Evolutionary conservation across 1,140 invertebrate genomes (phyloP), one percentile per base, ranked within the genome.

Genomic region (Phymorhynchus buccinoides): DNA sequence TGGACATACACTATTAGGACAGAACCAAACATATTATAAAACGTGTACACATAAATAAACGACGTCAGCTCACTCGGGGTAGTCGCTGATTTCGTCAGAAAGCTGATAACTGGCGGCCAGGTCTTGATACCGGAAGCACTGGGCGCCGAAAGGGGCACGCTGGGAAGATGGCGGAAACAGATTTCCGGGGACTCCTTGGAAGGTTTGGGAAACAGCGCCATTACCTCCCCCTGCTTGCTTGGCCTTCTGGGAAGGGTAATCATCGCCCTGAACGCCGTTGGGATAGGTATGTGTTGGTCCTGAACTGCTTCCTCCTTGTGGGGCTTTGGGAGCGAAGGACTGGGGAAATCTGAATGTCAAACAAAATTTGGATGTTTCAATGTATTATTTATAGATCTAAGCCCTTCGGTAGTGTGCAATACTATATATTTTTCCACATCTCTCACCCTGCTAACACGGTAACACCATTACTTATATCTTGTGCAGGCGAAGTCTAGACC

Each of bases 31-130:
- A n/a, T n/a, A n/a, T n/a, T n/a, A 78, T 22, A 44, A 78, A 14
- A 32, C 39, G 27, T 27, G 7, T 22, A 42, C 75, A 42, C 22
- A 78, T 39, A 78, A 3, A 44, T 39, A 78, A 9, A 78, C 39
- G 6, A 78, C 75, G 27, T 42, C 9, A 27, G 52, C 77, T 79
- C 30, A 79, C 77, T 9, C 32, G 42, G 77, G 77, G 32, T 79
- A 79, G 77, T 79, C 77, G 12, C 12, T 52, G 42, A 41, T 14
- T 22, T 14, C 44, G 42, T 79, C 77, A 30, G 77, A 79, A 4
- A 79, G 77, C n/a, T 56, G 18, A 30, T 79, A 79, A 30, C 77
- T 56, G 30, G 77, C 77, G 22, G 77, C 41, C 77, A 79, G 44
- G 42, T 79, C 77, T 35, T 48, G 41, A 41, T 52, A 52, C 4